Conservation (phyloP, 2,113 vertebrate species). For the Sisor rabdophorus region DNA sequence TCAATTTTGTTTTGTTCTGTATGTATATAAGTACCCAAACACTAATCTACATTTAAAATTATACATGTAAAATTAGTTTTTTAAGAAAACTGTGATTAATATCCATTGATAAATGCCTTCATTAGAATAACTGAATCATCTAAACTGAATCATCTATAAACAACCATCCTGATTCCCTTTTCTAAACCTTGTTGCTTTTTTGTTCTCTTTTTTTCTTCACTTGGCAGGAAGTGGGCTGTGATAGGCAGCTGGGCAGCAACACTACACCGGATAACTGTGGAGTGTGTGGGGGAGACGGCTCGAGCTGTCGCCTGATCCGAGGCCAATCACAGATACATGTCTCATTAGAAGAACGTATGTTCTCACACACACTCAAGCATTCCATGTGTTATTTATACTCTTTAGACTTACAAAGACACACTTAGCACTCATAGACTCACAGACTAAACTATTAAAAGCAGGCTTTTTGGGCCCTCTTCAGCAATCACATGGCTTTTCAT, state of each 20-base stretch:
- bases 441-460: neutral
- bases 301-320: conserved; percentile 86
- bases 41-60: no score
- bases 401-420: neutral
- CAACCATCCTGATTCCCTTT: no score
- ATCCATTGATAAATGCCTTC: no score
- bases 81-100: no score
- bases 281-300: conserved; percentile 81
- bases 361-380: conserved; percentile 20
- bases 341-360: conserved; percentile 83
- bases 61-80: no score
- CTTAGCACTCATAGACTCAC: neutral
- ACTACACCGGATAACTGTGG: conserved; percentile 90
- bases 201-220: neutral
- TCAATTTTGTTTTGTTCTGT: no score
- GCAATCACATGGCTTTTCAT: neutral
- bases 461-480: neutral
- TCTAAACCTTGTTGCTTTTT: neutral
- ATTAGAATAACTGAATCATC: neutral
- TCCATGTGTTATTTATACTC: neutral
- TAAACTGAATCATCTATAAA: neutral
- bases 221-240: conserved; percentile 86
- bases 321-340: conserved; percentile 81
- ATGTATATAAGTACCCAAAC: no score
- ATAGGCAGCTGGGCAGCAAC: conserved; percentile 81